Evolutionary conservation across 2,113 vertebrate genomes (phyloP).

Genomic region (Cephalopholis sonnerati): DNA sequence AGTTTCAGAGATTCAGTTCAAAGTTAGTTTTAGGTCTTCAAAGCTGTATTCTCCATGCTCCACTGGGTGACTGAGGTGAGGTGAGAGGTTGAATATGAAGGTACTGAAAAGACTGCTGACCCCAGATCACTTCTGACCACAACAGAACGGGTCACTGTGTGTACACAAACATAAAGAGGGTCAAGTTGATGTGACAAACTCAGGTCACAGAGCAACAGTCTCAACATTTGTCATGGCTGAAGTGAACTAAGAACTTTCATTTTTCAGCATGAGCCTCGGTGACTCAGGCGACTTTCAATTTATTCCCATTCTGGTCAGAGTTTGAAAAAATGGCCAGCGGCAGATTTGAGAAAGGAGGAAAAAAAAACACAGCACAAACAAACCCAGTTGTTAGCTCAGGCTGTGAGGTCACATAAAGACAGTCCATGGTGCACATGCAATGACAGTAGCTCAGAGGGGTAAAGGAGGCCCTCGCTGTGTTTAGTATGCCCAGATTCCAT

Average conservation of each 20-base stretch:
- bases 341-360: background rate
- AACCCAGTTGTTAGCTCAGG: constrained; percentile 41
- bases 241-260: constrained; percentile 12
- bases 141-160: background rate
- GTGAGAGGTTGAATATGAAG: constrained; percentile 4
- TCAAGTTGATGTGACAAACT: constrained; percentile 26
- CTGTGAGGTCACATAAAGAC: constrained; percentile 53
- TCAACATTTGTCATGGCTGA: constrained; percentile 43
- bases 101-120: background rate
- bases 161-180: constrained; percentile 39
- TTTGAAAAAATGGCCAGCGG: constrained; percentile 13
- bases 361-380: constrained; percentile 8
- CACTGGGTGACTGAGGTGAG: background rate
- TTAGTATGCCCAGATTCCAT: constrained; percentile 29
- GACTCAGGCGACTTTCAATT: constrained; percentile 7
- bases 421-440: constrained; percentile 6
- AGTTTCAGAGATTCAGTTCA: background rate
- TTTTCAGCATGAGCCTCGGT: background rate
- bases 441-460: constrained; percentile 30
- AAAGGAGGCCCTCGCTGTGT: constrained; percentile 31
- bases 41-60: background rate
- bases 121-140: constrained; percentile 15
- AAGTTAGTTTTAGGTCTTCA: background rate
- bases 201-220: constrained; percentile 25
- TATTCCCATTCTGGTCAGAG: constrained; percentile 4